Evolutionary conservation across 2,113 vertebrate species (phyloP).

Genomic region (Anguilla japonica): DNA sequence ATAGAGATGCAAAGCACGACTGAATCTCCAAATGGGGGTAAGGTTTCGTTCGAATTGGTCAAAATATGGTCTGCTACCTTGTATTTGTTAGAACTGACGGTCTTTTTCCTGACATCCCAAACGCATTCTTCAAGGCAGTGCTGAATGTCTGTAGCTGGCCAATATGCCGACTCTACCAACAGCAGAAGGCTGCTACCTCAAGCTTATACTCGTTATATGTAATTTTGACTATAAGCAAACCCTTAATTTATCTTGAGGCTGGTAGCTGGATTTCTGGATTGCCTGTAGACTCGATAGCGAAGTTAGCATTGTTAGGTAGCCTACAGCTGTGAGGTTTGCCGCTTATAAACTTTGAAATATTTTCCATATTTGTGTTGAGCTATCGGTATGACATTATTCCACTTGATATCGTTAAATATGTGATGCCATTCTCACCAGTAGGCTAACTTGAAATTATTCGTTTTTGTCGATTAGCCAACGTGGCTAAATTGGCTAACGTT

Average conservation of each 20-base stretch:
- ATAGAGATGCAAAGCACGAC: constrained; percentile 68
- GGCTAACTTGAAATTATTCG: no score
- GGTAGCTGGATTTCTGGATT: neutral
- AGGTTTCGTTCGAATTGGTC: neutral
- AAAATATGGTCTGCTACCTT: neutral
- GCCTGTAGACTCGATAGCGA: neutral
- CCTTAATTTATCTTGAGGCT: neutral
- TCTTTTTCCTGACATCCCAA: no score
- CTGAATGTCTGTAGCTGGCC: no score
- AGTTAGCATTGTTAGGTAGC: neutral
- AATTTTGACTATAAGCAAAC: neutral
- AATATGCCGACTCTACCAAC: no score
- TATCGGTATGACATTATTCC: neutral
- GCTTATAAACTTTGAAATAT: neutral
- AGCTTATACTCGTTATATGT: neutral
- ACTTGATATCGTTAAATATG: neutral
- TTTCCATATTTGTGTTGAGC: neutral
- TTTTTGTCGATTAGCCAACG: neutral
- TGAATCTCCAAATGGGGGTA: constrained; percentile 60
- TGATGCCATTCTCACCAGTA: neutral
- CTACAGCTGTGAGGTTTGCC: neutral
- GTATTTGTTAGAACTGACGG: no score
- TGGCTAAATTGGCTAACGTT: neutral
- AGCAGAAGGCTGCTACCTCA: neutral
- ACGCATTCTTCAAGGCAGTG: no score